Evolutionary conservation across 2,797 vertebrate genomes (phyloP).

Genomic region (Sternarchorhynchus goeldii): DNA sequence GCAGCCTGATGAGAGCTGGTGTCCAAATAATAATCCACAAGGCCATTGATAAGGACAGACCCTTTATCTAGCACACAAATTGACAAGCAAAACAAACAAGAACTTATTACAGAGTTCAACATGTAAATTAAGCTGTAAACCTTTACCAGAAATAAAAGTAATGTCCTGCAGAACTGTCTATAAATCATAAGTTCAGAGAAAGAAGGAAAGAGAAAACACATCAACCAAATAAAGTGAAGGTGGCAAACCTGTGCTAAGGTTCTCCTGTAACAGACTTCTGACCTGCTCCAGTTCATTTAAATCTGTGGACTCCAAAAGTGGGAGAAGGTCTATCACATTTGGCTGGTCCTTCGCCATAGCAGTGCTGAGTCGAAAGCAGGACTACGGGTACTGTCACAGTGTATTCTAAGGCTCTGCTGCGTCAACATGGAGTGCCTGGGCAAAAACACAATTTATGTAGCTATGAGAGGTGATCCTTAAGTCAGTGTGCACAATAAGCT

Average conservation of each 20-base stretch:
- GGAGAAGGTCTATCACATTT: conserved; percentile 83
- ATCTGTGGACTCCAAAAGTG: conserved; percentile 86
- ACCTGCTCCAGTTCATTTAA: conserved; percentile 86
- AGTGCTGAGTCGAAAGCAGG: conserved; percentile 43
- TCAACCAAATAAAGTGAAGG: background rate
- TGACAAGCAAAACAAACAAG: background rate
- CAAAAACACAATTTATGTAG: conserved; percentile 4
- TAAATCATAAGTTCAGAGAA: background rate
- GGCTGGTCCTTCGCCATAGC: conserved; percentile 86
- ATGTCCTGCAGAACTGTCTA: conserved; percentile 40
- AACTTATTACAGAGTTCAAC: background rate
- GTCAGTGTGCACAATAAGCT: background rate
- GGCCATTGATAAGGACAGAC: conserved; percentile 80
- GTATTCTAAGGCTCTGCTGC: conserved; percentile 40
- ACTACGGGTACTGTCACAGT: conserved; percentile 38
- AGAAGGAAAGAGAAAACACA: background rate
- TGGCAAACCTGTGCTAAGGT: conserved; percentile 82
- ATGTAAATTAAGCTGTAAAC: background rate
- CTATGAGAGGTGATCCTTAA: background rate
- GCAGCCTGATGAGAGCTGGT: conserved; percentile 80
- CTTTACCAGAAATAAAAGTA: background rate
- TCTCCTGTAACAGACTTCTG: conserved; percentile 81
- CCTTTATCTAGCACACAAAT: conserved; percentile 75
- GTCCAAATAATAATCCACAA: conserved; percentile 88
- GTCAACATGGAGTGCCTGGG: conserved; percentile 53